Conservation (phyloP, 1,140 invertebrate genomes). For the Cydia fagiglandana region DNA sequence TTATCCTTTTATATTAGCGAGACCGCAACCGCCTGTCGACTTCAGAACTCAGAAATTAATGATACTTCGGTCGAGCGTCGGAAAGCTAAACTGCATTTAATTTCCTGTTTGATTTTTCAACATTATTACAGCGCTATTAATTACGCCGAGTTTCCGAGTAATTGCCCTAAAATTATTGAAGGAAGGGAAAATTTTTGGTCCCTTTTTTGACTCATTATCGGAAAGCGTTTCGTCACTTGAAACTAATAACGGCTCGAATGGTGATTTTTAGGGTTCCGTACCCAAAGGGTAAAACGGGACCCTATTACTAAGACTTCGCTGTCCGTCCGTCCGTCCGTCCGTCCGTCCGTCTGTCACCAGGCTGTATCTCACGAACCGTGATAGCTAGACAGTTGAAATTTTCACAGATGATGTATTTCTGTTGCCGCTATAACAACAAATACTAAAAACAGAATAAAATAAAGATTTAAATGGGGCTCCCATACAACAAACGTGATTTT, state of each 20-base stretch:
- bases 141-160: constrained; percentile 6
- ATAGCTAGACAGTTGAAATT: too few species aligned
- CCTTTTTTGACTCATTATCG: constrained; percentile 42
- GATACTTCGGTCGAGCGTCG: constrained; percentile 9
- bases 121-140: constrained; percentile 12
- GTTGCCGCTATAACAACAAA: too few species aligned
- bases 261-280: too few species aligned
- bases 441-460: too few species aligned
- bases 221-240: constrained; percentile 41
- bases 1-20: constrained; percentile 20
- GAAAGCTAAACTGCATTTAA: constrained; percentile 17
- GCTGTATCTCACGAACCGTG: too few species aligned
- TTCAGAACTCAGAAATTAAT: constrained; percentile 25
- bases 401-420: too few species aligned
- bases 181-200: background rate
- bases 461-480: too few species aligned
- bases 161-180: constrained; percentile 23
- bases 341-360: too few species aligned
- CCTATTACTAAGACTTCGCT: too few species aligned
- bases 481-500: too few species aligned
- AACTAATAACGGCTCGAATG: background rate
- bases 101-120: constrained; percentile 23
- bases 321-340: too few species aligned
- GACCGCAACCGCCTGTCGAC: background rate
- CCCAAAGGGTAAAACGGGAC: too few species aligned